Evolutionary conservation across 2,888 invertebrate species (phyloP).

Genomic region (Cataglyphis rosenhaueri): DNA sequence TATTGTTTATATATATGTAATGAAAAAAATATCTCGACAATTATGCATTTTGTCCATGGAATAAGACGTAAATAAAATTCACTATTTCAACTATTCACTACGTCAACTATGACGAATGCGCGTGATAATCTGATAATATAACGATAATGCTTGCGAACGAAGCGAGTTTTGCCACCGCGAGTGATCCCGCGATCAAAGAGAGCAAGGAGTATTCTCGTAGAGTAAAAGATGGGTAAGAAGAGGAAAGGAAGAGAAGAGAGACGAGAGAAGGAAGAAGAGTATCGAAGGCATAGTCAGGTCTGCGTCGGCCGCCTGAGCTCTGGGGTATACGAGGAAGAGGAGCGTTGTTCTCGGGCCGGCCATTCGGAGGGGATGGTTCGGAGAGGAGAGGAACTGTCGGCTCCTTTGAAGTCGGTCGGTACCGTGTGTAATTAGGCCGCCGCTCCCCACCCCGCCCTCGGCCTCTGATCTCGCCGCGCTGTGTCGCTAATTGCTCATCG

Average conservation of each 20-base stretch:
- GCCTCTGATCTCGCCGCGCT: constrained; percentile 84
- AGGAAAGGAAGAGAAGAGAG: constrained; percentile 20
- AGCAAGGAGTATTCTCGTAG: constrained; percentile 48
- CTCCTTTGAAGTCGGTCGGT: constrained; percentile 84
- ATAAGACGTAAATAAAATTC: constrained; percentile 8
- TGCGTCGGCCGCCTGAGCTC: constrained; percentile 69
- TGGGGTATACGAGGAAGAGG: constrained; percentile 79
- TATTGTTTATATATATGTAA: neutral
- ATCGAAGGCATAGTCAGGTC: constrained; percentile 70
- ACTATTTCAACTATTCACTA: neutral
- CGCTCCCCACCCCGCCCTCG: constrained; percentile 82
- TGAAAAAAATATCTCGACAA: neutral
- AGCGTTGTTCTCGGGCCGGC: constrained; percentile 79
- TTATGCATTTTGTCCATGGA: neutral
- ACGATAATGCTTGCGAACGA: constrained; percentile 40
- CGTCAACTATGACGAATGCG: neutral
- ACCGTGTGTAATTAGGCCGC: constrained; percentile 84
- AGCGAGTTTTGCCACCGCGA: constrained; percentile 37
- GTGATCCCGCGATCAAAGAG: constrained; percentile 46
- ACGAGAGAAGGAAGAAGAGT: constrained; percentile 65
- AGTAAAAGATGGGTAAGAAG: constrained; percentile 37
- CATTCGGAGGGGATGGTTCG: constrained; percentile 78
- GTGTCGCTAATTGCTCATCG: constrained; percentile 84
- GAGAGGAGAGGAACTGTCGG: constrained; percentile 83
- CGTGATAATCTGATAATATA: constrained; percentile 25